A percentile compares a stretch with the other conserved stretches of the same genome.
These are phyloP conservation scores for Pelagia noctiluca DNA, from an alignment of 30 jellyfish, hydroid and myxozoan species.

Conservation along the genomic window DNA sequence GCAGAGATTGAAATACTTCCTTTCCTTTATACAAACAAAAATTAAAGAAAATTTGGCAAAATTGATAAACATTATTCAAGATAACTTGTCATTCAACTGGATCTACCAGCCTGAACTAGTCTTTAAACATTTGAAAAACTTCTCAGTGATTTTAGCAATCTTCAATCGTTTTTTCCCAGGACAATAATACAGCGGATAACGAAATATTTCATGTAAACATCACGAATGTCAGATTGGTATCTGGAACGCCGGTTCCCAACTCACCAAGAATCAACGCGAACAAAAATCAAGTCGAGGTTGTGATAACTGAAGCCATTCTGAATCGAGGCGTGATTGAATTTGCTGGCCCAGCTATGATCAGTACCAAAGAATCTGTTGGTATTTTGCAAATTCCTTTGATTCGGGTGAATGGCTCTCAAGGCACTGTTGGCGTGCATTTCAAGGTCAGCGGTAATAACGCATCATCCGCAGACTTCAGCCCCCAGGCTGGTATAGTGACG, in stretches of 20 bases:
- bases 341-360: conserved; percentile 13
- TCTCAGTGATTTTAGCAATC: too few species aligned
- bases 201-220: conserved; percentile 82
- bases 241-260: conserved; percentile 56
- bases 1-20: too few species aligned
- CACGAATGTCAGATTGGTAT: conserved; percentile 64
- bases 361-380: conserved; percentile 78
- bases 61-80: too few species aligned
- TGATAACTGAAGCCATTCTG: conserved; percentile 79
- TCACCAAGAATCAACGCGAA: conserved; percentile 63
- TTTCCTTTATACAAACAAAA: too few species aligned
- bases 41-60: too few species aligned
- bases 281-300: conserved; percentile 74
- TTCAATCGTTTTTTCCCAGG: conserved; percentile 39
- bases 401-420: conserved; percentile 82
- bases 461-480: conserved; percentile 53
- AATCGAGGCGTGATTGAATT: conserved; percentile 78
- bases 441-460: conserved; percentile 53
- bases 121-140: too few species aligned
- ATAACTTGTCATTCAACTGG: too few species aligned
- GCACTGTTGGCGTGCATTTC: conserved; percentile 89
- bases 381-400: conserved; percentile 25
- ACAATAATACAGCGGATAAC: conserved; percentile 68
- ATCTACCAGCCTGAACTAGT: too few species aligned
- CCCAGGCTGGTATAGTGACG: conserved; percentile 74